Base-by-base conservation (phyloP, 2,888 invertebrate species). In the Drosophila cracens region DNA sequence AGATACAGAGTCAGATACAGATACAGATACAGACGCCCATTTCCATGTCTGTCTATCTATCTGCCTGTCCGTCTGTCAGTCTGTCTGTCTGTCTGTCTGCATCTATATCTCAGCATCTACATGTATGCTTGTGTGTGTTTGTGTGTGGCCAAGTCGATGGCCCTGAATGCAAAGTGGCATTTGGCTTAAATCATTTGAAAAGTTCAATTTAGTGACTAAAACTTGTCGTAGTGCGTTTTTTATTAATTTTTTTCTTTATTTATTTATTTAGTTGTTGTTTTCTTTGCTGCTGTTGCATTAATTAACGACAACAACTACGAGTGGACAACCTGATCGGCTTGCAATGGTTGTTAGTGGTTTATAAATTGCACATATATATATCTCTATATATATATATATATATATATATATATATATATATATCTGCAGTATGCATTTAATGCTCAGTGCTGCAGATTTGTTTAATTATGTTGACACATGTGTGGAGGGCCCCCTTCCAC, bases 381-480 rank as follows among this genome's bases (percentile, higher is more conserved):
- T 48, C 36, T 31, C 43, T n/a, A 27, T 60, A 27, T 38, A 36
- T 43, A 6, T 25, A 31, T 46, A 18, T 49, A 29, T 48, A 48
- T 18, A 7, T 18, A 33, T 18, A 1, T 27, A 18, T 25, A 36
- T 13, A n/a, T 21, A 2, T 29, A n/a, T n/a, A n/a, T n/a, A n/a
- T n/a, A n/a, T n/a, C 1, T 49, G 27, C 27, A 18, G n/a, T n/a
- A 13, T 18, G 43, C 38, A 52, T 58, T 43, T 63, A 8, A 7
- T 59, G 70, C 49, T 58, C 69, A 63, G 66, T 75, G 77, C 74
- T 76, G 76, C 65, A 76, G 79, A 76, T 82, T 87, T 82, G 87
- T 79, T 87, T 87, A 87, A 82, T 82, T 87, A 84, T 82, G 82
- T 64, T 64, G 79, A 82, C 85, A 84, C 82, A 84, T 87, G 82